phyloP scores from a whole-genome alignment of 2,888 invertebrate species.

The Spialia ferax region DNA sequence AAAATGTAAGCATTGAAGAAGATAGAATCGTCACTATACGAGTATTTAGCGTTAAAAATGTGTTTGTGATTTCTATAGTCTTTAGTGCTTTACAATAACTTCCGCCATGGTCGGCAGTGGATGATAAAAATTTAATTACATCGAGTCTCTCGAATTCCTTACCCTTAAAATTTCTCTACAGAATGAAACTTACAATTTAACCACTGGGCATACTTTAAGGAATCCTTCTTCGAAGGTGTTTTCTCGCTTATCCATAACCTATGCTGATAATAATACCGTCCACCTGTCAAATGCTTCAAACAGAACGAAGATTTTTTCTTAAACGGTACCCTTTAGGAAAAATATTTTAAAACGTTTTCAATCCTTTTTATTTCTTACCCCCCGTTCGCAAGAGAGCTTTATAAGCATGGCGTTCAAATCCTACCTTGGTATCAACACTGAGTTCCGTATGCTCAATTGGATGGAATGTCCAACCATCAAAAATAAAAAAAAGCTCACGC shows the following conservation, averaged over 20 bases:
- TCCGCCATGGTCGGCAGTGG: not conserved
- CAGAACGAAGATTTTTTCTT: slow-evolving; percentile 14
- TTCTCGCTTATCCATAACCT: slow-evolving; percentile 32
- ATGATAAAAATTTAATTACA: not conserved
- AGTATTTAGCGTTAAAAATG: not conserved
- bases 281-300: slow-evolving; percentile 36
- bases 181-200: slow-evolving; percentile 31
- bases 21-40: not conserved
- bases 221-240: slow-evolving; percentile 42
- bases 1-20: not conserved
- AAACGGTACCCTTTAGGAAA: not conserved
- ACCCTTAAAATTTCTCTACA: slow-evolving; percentile 9
- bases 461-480: too few species aligned
- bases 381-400: too few species aligned
- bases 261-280: slow-evolving; percentile 36
- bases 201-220: slow-evolving; percentile 32
- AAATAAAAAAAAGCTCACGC: too few species aligned
- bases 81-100: not conserved
- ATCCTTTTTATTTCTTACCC: not conserved
- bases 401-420: too few species aligned
- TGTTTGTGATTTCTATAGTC: not conserved
- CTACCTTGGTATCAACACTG: too few species aligned
- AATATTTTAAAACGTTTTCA: not conserved
- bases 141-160: not conserved
- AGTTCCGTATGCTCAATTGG: too few species aligned